Percentiles rank a stretch among this genome's conserved stretches.
These are phyloP conservation scores for Boloria euphrosyne DNA, from an alignment of 2,888 invertebrate genomes.

Conservation along the genomic window DNA sequence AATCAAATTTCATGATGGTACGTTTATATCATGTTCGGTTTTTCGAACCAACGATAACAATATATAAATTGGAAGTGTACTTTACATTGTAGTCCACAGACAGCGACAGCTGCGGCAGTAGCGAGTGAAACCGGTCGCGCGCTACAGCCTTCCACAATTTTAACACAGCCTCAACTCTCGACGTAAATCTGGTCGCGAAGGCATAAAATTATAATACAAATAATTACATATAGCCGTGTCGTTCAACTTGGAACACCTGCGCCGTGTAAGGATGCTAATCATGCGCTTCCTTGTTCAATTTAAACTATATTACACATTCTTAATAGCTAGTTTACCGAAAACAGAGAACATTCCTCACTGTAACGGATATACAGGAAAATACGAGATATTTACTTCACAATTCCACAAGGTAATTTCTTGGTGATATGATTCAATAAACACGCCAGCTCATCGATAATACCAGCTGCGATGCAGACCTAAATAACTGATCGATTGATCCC, in stretches of 20 bases:
- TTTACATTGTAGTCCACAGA: constrained; percentile 3
- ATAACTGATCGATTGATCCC: constrained; percentile 26
- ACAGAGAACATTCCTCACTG: constrained; percentile 22
- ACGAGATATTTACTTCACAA: constrained; percentile 17
- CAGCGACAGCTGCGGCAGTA: constrained; percentile 27
- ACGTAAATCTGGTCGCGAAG: constrained; percentile 12
- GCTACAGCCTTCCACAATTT: constrained; percentile 13
- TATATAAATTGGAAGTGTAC: not conserved
- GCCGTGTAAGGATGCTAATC: constrained; percentile 3
- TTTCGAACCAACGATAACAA: constrained; percentile 1
- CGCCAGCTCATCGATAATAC: constrained; percentile 24
- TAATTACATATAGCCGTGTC: constrained; percentile 3
- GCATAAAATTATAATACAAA: constrained; percentile 16
- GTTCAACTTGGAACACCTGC: constrained; percentile 16
- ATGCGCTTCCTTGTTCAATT: constrained; percentile 24
- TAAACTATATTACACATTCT: not conserved
- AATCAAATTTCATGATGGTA: no score
- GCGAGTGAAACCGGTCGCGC: constrained; percentile 27
- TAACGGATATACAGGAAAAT: constrained; percentile 14
- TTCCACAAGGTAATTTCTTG: constrained; percentile 8
- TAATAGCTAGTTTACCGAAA: constrained; percentile 19
- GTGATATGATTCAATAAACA: constrained; percentile 29
- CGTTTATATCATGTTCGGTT: not conserved
- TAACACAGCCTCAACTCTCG: constrained; percentile 8
- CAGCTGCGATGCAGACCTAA: constrained; percentile 23